Base-by-base conservation (phyloP, 2,113 vertebrate genomes). In the Heterotis niloticus region DNA sequence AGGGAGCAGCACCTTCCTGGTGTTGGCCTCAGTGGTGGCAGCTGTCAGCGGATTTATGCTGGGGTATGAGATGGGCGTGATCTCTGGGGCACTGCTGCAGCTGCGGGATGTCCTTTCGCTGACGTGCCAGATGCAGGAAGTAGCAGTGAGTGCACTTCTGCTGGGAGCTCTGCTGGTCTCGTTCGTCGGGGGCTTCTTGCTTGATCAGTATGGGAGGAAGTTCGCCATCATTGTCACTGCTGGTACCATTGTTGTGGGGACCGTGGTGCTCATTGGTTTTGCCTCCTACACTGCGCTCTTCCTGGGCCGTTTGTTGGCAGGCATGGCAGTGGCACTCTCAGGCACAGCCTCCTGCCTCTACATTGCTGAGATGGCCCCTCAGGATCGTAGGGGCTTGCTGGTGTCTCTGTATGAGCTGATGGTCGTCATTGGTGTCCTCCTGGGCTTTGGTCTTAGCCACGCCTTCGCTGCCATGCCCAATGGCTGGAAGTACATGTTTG, bases 321-420 rank as follows among this genome's bases (percentile, higher is more conserved):
- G 97, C 64, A 95, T 97, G 0, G 94, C 94, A 83, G 91, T 96
- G 86, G 96, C 94, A 11, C 81, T 97, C 18, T 96, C 96, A 0
- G 97, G 96, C 78, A 97, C 97, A 93, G 95, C 96, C 76, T 98
- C 96, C 90, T 99, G 96, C 75, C 96, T 99, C 84, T 96, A 95
- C 0, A 92, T 98, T 83, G 97, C 96, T 0, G 97, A 99, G 87
- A 88, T 96, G 84, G 96, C 96, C 62, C 85, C 87, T 4, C 89
- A 96, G 0, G 84, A 88, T 24, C 93, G 86, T 56, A 89, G 96
- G 80, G 96, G 97, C 0, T 85, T 94, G 76, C 84, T 98, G 86
- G 96, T 98, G 62, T 95, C 94, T 17, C 93, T 98, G 64, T 98
- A 98, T 0, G 96, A 99, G 82, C 90, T 82, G 0, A 96, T 96